A percentile compares a stretch with the other conserved stretches of the same genome.
Conservation (phyloP, 2,888 invertebrate species). For the Panzeria rudis region DNA sequence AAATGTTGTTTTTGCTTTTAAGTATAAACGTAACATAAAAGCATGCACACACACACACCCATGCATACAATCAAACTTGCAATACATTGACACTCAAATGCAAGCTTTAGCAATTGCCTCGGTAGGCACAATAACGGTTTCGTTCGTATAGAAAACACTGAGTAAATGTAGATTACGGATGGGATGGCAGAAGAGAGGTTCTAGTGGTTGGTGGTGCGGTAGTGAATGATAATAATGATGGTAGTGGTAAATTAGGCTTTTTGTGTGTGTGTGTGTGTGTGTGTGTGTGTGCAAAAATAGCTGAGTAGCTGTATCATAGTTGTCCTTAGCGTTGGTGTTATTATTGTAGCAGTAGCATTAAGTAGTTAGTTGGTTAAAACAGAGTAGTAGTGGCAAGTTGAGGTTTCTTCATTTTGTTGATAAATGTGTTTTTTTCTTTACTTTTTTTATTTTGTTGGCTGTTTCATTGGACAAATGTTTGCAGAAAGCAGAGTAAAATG, state of each 20-base stretch:
- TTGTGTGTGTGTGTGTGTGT: background rate
- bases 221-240: slow-evolving; percentile 42
- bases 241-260: slow-evolving; percentile 57
- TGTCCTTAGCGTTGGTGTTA: slow-evolving; percentile 35
- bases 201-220: slow-evolving; percentile 25
- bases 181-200: background rate
- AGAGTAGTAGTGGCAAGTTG: slow-evolving; percentile 60
- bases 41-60: background rate
- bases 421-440: slow-evolving; percentile 50
- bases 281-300: background rate
- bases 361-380: slow-evolving; percentile 53
- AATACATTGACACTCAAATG: background rate
- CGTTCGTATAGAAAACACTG: background rate
- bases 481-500: slow-evolving; percentile 15
- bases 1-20: slow-evolving; percentile 47
- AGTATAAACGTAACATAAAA: background rate
- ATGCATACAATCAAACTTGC: background rate
- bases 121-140: slow-evolving; percentile 2
- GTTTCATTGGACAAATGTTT: slow-evolving; percentile 39
- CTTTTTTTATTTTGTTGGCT: slow-evolving; percentile 22
- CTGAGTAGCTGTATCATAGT: slow-evolving; percentile 30
- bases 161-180: background rate
- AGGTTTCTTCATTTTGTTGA: slow-evolving; percentile 62
- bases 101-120: background rate
- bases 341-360: slow-evolving; percentile 13